Percentiles rank a stretch among this genome's conserved stretches.
Evolutionary conservation across 2,113 vertebrate species (phyloP).

Genomic region (Rhea pennata): DNA sequence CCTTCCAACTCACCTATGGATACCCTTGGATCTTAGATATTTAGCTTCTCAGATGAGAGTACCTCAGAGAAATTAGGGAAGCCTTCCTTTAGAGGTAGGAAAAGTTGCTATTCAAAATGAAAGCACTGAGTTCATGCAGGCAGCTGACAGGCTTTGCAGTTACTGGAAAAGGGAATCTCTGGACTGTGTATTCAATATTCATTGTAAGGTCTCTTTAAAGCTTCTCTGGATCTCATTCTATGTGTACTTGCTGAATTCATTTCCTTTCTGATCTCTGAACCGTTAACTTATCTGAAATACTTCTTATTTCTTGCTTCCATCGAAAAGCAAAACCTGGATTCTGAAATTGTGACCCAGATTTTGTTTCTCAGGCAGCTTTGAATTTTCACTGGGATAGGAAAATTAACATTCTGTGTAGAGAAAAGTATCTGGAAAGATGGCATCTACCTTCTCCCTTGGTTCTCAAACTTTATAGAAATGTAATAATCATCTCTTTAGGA

Average conservation of each 20-base stretch:
- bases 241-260: not conserved
- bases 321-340: not conserved
- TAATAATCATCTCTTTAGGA: constrained; percentile 19
- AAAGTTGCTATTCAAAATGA: not conserved
- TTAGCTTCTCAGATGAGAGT: not conserved
- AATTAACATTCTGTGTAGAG: constrained; percentile 28
- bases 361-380: not conserved
- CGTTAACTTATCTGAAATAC: not conserved
- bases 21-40: not conserved
- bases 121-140: not conserved
- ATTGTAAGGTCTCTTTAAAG: not conserved
- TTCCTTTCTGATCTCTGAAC: not conserved
- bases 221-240: not conserved
- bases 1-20: rapidly evolving
- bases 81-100: not conserved
- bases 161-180: not conserved
- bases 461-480: not conserved
- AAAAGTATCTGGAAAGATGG: constrained; percentile 25
- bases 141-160: not conserved
- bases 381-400: not conserved
- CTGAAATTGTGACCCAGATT: not conserved
- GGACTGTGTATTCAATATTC: not conserved
- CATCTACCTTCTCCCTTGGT: not conserved
- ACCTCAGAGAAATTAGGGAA: not conserved
- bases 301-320: not conserved